A percentile compares a stretch with the other conserved stretches of the same genome.
phyloP scores from a whole-genome alignment of 2,113 vertebrate genomes.

The Rhinolophus ferrumequinum region DNA sequence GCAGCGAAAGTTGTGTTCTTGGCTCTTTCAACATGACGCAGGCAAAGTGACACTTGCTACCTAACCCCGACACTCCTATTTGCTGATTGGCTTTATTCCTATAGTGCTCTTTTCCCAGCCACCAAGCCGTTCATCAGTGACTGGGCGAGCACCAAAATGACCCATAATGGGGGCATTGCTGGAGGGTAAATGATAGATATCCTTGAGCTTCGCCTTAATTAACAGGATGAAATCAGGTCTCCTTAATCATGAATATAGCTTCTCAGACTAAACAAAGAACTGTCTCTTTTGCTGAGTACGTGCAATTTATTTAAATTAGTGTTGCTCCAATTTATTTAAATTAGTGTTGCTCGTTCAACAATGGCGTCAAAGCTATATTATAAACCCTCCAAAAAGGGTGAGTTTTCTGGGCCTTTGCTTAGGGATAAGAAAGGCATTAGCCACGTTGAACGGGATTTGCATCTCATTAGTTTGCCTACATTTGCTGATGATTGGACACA shows the following conservation, averaged over 20 bases:
- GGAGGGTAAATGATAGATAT: neutral
- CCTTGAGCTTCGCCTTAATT: slow-evolving; percentile 50
- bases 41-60: neutral
- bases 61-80: neutral
- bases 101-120: neutral
- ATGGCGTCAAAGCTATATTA: neutral
- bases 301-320: slow-evolving; percentile 70
- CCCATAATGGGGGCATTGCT: neutral
- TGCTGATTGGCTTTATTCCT: neutral
- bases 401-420: slow-evolving; percentile 44
- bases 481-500: neutral
- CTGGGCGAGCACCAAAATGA: neutral
- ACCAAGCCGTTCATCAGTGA: neutral
- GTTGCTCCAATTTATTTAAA: slow-evolving; percentile 66
- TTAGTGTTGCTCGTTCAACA: neutral
- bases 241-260: slow-evolving; percentile 53
- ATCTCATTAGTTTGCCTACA: slow-evolving; percentile 51
- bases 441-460: slow-evolving; percentile 63
- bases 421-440: slow-evolving; percentile 43
- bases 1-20: neutral
- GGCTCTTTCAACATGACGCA: neutral
- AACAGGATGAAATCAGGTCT: slow-evolving; percentile 51
- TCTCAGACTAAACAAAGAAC: slow-evolving; percentile 72
- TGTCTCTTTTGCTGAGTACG: slow-evolving; percentile 40
- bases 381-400: neutral